Evolutionary conservation across 2,888 invertebrate species (phyloP), one percentile per base, ranked within the genome.

Genomic region (Chrysolina haemoptera): DNA sequence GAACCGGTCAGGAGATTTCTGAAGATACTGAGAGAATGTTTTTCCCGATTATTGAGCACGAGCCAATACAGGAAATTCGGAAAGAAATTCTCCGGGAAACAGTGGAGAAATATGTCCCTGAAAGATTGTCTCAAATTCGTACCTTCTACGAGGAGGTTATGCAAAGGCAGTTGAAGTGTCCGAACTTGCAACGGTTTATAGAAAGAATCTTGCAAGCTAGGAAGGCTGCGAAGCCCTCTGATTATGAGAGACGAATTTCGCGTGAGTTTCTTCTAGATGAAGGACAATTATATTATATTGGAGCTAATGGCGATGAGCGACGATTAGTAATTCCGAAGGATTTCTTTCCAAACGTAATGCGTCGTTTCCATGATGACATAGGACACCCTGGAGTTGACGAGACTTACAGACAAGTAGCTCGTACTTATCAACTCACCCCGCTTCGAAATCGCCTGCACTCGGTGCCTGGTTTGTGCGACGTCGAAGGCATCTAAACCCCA

Each of bases 361-460:
- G 14, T 5, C 11, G 14, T 0, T 76, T 71, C 27, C 75, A 78
- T 27, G 71, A n/a, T n/a, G n/a, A n/a, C n/a, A n/a, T n/a, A n/a
- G n/a, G n/a, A n/a, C n/a, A n/a, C n/a, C n/a, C n/a, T n/a, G n/a
- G n/a, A n/a, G n/a, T n/a, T n/a, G n/a, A n/a, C n/a, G n/a, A n/a
- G n/a, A n/a, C n/a, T n/a, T n/a, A n/a, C n/a, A n/a, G n/a, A n/a
- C n/a, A n/a, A n/a, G n/a, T n/a, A n/a, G n/a, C n/a, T n/a, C n/a
- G n/a, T n/a, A n/a, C n/a, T n/a, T n/a, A n/a, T n/a, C n/a, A n/a
- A n/a, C n/a, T n/a, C n/a, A n/a, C n/a, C 76, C 22, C 59, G 53
- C 6, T 18, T 80, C 1, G 79, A 76, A 74, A n/a, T n/a, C n/a
- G n/a, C n/a, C 16, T 43, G 76, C n/a, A n/a, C n/a, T n/a, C n/a